Evolutionary conservation across 1,140 invertebrate species (phyloP).

Genomic region (Ceratina japonica): DNA sequence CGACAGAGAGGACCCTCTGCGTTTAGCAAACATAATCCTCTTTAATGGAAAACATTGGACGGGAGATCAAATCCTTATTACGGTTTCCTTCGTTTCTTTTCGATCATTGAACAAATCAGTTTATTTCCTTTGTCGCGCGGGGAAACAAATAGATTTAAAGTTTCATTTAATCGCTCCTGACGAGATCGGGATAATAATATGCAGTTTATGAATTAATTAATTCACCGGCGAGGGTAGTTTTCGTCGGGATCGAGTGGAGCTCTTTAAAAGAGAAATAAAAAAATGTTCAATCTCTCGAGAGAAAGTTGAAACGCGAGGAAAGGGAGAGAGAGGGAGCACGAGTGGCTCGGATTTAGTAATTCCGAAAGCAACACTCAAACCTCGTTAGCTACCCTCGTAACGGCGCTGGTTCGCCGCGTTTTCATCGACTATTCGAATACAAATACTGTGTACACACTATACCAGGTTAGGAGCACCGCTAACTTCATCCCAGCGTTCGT

Average conservation of each 20-base stretch:
- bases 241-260: neutral
- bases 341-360: constrained; percentile 9
- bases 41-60: constrained; percentile 1
- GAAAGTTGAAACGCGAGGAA: neutral
- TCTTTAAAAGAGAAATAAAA: constrained; percentile 1
- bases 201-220: neutral
- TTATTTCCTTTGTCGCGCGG: neutral
- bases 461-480: too few relatives aligned
- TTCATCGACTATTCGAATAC: neutral
- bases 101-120: neutral
- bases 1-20: neutral
- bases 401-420: too few relatives aligned
- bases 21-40: constrained; percentile 13
- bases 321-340: neutral
- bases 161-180: neutral
- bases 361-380: constrained; percentile 13
- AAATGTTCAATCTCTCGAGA: neutral
- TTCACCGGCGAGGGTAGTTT: neutral
- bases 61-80: too few relatives aligned
- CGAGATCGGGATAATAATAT: neutral
- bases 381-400: neutral
- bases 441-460: neutral
- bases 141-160: neutral
- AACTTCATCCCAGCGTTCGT: neutral
- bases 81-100: neutral